phyloP scores from a whole-genome alignment of 1,140 invertebrate species.

The Eciton burchellii region DNA sequence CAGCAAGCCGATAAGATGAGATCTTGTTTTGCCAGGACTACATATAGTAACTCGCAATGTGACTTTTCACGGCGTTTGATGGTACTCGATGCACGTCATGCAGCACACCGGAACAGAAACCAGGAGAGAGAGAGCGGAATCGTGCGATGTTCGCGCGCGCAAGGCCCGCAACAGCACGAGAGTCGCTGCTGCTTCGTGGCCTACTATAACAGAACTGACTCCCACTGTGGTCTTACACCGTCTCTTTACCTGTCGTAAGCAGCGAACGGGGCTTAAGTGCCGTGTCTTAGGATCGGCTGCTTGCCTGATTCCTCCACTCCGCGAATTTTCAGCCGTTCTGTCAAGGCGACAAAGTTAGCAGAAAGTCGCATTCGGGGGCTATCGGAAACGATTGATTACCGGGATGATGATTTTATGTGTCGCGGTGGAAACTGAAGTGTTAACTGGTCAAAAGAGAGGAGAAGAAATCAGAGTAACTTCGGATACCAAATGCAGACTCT shows the following conservation, averaged over 20 bases:
- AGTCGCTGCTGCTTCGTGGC: constrained; percentile 82
- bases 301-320: constrained; percentile 30
- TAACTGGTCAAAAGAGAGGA: too few relatives aligned
- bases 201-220: constrained; percentile 86
- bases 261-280: constrained; percentile 60
- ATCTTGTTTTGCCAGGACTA: constrained; percentile 11
- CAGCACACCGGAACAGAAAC: constrained; percentile 53
- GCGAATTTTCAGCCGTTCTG: background rate
- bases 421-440: background rate
- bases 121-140: constrained; percentile 67
- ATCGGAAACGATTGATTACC: background rate
- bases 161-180: constrained; percentile 73
- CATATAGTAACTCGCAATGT: constrained; percentile 13
- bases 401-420: background rate
- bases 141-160: constrained; percentile 33
- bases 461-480: too few relatives aligned
- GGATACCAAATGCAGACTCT: too few relatives aligned
- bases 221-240: constrained; percentile 76
- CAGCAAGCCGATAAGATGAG: background rate
- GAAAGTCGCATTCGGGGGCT: background rate
- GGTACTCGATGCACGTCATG: constrained; percentile 28
- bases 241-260: constrained; percentile 77
- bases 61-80: constrained; percentile 47
- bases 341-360: background rate
- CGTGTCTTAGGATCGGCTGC: constrained; percentile 5